phyloP scores from a whole-genome alignment of 1,140 invertebrate genomes.

The Drosophila pallidifrons region DNA sequence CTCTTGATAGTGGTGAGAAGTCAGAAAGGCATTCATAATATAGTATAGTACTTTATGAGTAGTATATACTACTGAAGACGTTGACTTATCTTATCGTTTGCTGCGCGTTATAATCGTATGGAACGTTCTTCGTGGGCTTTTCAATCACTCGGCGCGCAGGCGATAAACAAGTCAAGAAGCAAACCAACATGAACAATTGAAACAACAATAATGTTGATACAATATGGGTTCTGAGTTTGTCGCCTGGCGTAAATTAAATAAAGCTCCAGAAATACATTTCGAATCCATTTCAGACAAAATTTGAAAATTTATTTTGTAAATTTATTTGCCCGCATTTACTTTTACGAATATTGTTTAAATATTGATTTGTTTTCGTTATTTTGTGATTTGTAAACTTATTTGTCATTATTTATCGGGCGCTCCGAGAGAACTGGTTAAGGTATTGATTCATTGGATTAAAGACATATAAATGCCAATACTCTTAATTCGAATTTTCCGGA shows the following conservation, averaged over 20 bases:
- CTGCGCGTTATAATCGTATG: conserved; percentile 15
- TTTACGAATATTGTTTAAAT: background rate
- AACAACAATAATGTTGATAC: conserved; percentile 45
- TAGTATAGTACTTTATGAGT: background rate
- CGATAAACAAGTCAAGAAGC: conserved; percentile 61
- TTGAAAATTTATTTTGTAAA: background rate
- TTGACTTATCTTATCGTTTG: conserved; percentile 64
- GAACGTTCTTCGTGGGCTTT: conserved; percentile 39
- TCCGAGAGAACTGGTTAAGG: background rate
- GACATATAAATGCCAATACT: too few relatives aligned
- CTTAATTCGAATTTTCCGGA: too few relatives aligned
- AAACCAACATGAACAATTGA: conserved; percentile 42
- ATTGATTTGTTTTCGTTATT: background rate
- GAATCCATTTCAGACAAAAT: background rate
- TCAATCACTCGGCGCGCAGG: conserved; percentile 51
- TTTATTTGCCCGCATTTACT: background rate
- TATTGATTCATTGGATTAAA: background rate
- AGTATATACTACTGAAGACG: background rate
- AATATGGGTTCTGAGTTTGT: conserved; percentile 1
- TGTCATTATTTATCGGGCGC: background rate
- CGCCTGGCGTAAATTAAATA: background rate
- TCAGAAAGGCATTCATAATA: conserved; percentile 4
- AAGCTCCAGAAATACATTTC: background rate
- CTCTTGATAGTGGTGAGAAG: conserved; percentile 8
- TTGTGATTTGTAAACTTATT: background rate